Percentiles rank a stretch among this genome's conserved stretches.
Evolutionary conservation across 2,888 invertebrate species (phyloP).

Genomic region (Amblyteles armatorius): DNA sequence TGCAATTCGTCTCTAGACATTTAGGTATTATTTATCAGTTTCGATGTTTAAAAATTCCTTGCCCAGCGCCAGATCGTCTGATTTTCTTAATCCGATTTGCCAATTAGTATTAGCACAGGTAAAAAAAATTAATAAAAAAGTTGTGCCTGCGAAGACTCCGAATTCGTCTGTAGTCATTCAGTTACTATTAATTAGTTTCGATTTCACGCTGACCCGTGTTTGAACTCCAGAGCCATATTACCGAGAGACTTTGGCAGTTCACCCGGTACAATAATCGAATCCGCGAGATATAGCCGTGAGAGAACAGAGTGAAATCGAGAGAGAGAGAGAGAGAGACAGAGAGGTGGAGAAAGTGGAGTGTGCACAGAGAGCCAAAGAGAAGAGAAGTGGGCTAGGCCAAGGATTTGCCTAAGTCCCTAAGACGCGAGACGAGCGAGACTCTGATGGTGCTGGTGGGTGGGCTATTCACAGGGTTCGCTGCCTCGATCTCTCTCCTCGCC

Average conservation of each 20-base stretch:
- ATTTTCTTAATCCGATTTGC: not conserved
- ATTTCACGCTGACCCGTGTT: not conserved
- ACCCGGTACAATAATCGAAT: conserved; percentile 25
- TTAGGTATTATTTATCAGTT: too few species aligned
- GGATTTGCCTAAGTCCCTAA: conserved; percentile 73
- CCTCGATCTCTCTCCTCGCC: conserved; percentile 21
- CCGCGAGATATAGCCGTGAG: not conserved
- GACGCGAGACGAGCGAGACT: conserved; percentile 71
- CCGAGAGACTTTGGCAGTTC: conserved; percentile 10
- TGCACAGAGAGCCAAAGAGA: conserved; percentile 14
- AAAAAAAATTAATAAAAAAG: not conserved
- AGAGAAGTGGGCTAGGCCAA: conserved; percentile 41
- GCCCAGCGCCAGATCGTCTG: not conserved
- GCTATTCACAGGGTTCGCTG: conserved; percentile 45
- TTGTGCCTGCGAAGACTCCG: too few species aligned
- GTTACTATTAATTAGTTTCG: not conserved
- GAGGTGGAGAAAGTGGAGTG: conserved; percentile 42
- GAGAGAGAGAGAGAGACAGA: not conserved
- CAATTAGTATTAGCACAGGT: not conserved
- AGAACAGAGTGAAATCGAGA: not conserved
- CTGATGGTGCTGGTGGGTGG: conserved; percentile 60
- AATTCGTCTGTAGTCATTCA: too few species aligned
- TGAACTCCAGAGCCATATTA: not conserved
- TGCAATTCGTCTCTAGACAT: too few species aligned
- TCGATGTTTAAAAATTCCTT: not conserved